A percentile compares a stretch with the other conserved stretches of the same genome.
These are phyloP conservation scores for Lophochroa leadbeateri DNA, from an alignment of 2,113 vertebrate species.

Conservation along the genomic window DNA sequence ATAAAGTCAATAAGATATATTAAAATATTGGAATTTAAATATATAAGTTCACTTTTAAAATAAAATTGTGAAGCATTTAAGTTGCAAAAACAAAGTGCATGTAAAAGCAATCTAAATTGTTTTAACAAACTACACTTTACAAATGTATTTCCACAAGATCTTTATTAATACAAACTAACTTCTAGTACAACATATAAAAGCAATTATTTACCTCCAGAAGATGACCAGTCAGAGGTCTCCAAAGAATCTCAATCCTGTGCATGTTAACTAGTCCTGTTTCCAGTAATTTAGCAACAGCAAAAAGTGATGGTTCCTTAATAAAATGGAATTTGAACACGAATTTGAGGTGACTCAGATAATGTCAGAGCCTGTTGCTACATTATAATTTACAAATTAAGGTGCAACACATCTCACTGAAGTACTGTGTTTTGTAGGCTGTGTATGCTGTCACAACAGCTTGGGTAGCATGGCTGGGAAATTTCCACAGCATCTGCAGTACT, in stretches of 20 bases:
- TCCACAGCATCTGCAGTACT: neutral
- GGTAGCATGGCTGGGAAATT: neutral
- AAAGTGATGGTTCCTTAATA: conserved; percentile 94
- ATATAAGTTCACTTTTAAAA: neutral
- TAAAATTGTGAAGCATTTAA: neutral
- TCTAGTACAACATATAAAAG: neutral
- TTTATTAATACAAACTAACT: neutral
- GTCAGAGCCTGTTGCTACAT: neutral
- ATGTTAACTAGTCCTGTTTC: conserved; percentile 98
- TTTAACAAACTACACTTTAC: neutral
- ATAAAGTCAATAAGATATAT: neutral
- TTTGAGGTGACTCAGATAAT: neutral
- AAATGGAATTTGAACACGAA: neutral
- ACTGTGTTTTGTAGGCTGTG: accelerated
- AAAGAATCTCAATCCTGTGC: conserved; percentile 97
- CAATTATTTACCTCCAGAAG: conserved; percentile 88
- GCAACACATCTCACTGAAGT: neutral
- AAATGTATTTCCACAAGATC: neutral
- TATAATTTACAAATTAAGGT: neutral
- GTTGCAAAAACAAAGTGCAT: neutral
- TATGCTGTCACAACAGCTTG: neutral
- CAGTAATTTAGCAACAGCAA: conserved; percentile 96
- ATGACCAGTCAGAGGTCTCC: conserved; percentile 96
- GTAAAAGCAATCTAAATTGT: neutral
- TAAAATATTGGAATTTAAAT: neutral